Conservation (phyloP, 1,140 invertebrate species). For the Drosophila pallidifrons region DNA sequence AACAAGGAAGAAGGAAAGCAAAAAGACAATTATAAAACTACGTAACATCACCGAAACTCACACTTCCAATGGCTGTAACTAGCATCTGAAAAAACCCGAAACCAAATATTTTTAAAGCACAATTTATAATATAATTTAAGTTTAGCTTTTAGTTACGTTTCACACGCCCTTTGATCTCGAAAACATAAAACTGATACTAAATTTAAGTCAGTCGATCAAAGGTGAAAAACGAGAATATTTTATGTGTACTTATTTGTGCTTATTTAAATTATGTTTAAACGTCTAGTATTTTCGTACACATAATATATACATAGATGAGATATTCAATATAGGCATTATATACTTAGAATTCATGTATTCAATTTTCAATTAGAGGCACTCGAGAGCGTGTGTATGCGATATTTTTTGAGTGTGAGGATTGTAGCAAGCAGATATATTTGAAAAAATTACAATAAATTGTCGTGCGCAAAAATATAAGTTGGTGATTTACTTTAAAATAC, state of each 20-base stretch:
- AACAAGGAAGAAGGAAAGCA: not conserved
- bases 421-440: slow-evolving; percentile 61
- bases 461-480: slow-evolving; percentile 55
- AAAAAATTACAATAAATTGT: slow-evolving; percentile 71
- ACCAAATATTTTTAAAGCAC: slow-evolving; percentile 79
- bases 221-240: slow-evolving; percentile 37
- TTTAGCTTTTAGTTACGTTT: slow-evolving; percentile 77
- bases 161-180: slow-evolving; percentile 52
- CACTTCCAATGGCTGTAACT: slow-evolving; percentile 80
- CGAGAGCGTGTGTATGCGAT: slow-evolving; percentile 33
- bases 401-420: slow-evolving; percentile 51
- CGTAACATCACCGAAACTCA: slow-evolving; percentile 44
- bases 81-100: slow-evolving; percentile 70
- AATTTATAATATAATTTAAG: slow-evolving; percentile 77
- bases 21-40: slow-evolving; percentile 28
- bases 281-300: slow-evolving; percentile 66
- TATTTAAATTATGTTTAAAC: slow-evolving; percentile 67
- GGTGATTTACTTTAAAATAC: not conserved
- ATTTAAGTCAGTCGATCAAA: slow-evolving; percentile 47
- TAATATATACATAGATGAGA: slow-evolving; percentile 40
- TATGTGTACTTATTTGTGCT: slow-evolving; percentile 73
- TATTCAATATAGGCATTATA: slow-evolving; percentile 48
- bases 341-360: slow-evolving; percentile 43
- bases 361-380: slow-evolving; percentile 37
- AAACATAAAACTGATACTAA: slow-evolving; percentile 35